Conservation (phyloP, 2,797 vertebrate species). For the Coregonus ussuriensis region DNA sequence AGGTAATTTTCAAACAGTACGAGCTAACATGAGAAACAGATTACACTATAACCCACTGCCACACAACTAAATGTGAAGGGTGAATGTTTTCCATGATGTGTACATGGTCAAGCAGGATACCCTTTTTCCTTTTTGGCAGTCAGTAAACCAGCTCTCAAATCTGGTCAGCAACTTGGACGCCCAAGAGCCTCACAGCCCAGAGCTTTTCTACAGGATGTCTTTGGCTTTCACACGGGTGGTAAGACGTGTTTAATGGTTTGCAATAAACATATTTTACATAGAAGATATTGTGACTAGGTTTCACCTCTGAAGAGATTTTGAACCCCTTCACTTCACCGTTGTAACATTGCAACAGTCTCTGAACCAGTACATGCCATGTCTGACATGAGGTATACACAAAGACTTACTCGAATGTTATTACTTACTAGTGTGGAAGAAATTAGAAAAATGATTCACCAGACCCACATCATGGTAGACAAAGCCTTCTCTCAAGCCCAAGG, state of each 20-base stretch:
- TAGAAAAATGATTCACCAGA: constrained; percentile 87
- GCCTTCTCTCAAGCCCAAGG: constrained; percentile 79
- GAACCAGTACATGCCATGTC: neutral
- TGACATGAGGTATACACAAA: too few relatives aligned
- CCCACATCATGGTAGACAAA: constrained; percentile 85
- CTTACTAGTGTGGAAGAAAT: constrained; percentile 86
- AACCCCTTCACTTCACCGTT: neutral
- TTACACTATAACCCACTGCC: neutral
- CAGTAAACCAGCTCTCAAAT: constrained; percentile 81
- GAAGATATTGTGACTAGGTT: neutral
- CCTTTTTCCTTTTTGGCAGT: constrained; percentile 70
- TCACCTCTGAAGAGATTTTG: neutral
- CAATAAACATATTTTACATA: neutral
- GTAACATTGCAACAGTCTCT: neutral
- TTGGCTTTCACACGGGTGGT: constrained; percentile 93
- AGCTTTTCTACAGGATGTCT: constrained; percentile 87
- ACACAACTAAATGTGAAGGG: neutral
- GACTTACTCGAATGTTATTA: neutral
- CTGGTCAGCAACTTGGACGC: constrained; percentile 82
- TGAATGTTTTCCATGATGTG: neutral
- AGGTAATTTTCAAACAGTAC: constrained; percentile 74
- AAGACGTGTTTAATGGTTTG: constrained; percentile 56
- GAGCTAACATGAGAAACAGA: neutral
- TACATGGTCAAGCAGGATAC: neutral
- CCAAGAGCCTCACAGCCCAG: constrained; percentile 86